A percentile compares a stretch with the other conserved stretches of the same genome.
Conservation (phyloP, 1,140 invertebrate species). For the Drosophila ogumai region DNA sequence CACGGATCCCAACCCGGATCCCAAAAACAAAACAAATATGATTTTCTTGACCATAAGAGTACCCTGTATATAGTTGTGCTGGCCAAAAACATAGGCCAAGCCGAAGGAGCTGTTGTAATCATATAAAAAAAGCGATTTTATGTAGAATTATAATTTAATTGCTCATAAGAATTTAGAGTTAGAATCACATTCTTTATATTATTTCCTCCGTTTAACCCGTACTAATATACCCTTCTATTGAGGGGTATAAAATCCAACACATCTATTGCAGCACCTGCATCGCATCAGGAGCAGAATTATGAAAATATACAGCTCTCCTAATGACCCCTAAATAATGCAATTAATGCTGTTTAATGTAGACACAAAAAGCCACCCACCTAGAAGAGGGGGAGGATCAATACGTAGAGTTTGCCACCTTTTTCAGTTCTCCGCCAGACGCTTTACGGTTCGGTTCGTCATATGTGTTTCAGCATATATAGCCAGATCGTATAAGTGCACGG, state of each 20-base stretch:
- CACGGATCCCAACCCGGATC: conserved; percentile 17
- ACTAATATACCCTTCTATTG: neutral
- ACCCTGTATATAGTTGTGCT: neutral
- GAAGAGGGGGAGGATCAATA: neutral
- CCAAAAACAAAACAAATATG: conserved; percentile 15
- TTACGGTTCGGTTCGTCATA: conserved; percentile 14
- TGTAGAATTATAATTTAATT: neutral
- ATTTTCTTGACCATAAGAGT: neutral
- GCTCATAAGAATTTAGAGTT: neutral
- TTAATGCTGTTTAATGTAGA: conserved; percentile 18
- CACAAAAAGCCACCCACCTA: conserved; percentile 22
- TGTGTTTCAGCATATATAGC: neutral
- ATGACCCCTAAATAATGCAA: conserved; percentile 44
- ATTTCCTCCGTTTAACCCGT: accelerated
- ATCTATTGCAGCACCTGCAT: conserved; percentile 28
- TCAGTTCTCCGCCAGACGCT: conserved; percentile 26
- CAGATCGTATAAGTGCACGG: conserved; percentile 11
- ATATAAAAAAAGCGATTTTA: neutral
- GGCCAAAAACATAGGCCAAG: neutral
- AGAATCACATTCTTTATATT: neutral
- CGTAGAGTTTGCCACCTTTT: conserved; percentile 2
- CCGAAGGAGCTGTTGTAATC: neutral
- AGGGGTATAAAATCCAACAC: conserved; percentile 6
- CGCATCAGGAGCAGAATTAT: neutral
- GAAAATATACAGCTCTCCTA: conserved; percentile 29